Evolutionary conservation across 1,140 invertebrate genomes (phyloP).

Genomic region (Stenopsyche tienmushanensis): DNA sequence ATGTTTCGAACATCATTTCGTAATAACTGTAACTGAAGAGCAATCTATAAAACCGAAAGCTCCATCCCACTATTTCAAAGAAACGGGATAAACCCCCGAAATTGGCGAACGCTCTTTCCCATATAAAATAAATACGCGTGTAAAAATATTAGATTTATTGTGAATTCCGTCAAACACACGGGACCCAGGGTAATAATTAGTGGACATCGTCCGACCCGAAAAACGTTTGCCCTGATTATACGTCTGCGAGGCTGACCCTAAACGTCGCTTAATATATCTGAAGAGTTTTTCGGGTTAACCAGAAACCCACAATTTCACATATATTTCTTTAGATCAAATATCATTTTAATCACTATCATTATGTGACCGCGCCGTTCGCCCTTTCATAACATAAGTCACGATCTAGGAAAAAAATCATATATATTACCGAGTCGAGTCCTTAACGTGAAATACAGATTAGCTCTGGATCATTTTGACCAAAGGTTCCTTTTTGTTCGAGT

Average conservation of each 20-base stretch:
- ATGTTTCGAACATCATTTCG: too few relatives aligned
- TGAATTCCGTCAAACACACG: neutral
- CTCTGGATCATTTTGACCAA: too few relatives aligned
- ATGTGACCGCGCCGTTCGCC: slow-evolving; percentile 18
- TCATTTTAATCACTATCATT: slow-evolving; percentile 28
- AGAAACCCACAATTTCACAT: slow-evolving; percentile 23
- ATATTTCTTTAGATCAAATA: slow-evolving; percentile 26
- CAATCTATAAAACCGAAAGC: too few relatives aligned
- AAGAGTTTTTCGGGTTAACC: slow-evolving; percentile 7
- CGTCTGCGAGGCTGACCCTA: slow-evolving; percentile 13
- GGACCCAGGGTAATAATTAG: slow-evolving; percentile 13
- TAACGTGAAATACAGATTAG: neutral
- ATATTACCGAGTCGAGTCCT: neutral
- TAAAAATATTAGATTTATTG: neutral
- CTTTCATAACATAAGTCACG: slow-evolving; percentile 27
- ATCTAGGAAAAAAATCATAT: slow-evolving; percentile 16
- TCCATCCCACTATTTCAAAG: too few relatives aligned
- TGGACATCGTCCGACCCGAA: slow-evolving; percentile 4
- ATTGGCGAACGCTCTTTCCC: too few relatives aligned
- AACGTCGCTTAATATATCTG: slow-evolving; percentile 20
- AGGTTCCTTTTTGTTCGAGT: too few relatives aligned
- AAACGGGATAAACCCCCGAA: too few relatives aligned
- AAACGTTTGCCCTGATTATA: slow-evolving; percentile 18
- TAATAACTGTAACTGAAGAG: too few relatives aligned
- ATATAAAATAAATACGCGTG: neutral